Evolutionary conservation across 1,140 invertebrate species (phyloP).

Genomic region (Choristoneura fumiferana): DNA sequence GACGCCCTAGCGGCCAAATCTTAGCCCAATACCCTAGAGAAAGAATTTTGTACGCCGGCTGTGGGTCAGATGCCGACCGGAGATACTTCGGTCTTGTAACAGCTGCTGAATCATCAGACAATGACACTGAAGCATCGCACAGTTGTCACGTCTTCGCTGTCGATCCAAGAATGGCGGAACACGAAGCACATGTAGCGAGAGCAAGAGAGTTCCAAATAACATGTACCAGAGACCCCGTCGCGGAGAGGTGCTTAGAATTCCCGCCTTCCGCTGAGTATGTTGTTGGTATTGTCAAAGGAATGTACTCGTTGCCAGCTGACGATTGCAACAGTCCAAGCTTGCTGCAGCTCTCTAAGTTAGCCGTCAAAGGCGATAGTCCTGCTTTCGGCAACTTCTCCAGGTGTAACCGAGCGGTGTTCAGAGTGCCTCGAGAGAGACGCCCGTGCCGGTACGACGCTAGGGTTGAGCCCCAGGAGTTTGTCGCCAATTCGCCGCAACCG

Average conservation of each 20-base stretch:
- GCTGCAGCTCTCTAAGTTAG: conserved; percentile 68
- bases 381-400: conserved; percentile 58
- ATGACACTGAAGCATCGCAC: conserved; percentile 81
- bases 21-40: conserved; percentile 88
- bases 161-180: conserved; percentile 90
- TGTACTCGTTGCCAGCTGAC: conserved; percentile 80
- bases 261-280: conserved; percentile 93
- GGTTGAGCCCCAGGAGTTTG: conserved; percentile 56
- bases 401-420: conserved; percentile 52
- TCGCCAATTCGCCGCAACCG: conserved; percentile 89
- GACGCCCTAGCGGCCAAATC: conserved; percentile 81
- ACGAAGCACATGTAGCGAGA: conserved; percentile 86
- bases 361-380: conserved; percentile 63
- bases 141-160: conserved; percentile 98
- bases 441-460: conserved; percentile 51
- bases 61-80: conserved; percentile 93
- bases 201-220: conserved; percentile 88
- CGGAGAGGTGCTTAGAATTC: conserved; percentile 90
- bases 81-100: conserved; percentile 96
- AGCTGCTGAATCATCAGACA: conserved; percentile 65
- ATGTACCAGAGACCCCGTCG: conserved; percentile 86
- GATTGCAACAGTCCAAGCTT: conserved; percentile 62
- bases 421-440: conserved; percentile 50
- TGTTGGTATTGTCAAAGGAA: conserved; percentile 84
- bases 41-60: conserved; percentile 92